Evolutionary conservation across 2,888 invertebrate genomes (phyloP), one percentile per base, ranked within the genome.

Genomic region (Cryptocephalus moraei): DNA sequence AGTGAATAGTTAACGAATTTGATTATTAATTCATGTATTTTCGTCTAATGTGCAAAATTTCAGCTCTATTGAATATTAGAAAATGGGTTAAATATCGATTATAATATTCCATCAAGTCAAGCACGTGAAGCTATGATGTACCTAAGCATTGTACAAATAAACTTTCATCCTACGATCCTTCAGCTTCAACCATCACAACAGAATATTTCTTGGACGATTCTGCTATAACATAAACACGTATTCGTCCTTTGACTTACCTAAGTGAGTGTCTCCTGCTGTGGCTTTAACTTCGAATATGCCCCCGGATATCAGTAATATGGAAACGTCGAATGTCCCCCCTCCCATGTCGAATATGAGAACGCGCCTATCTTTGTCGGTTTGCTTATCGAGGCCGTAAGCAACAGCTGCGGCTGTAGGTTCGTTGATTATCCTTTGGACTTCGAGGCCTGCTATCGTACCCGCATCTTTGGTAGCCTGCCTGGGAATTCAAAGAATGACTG

Each of bases 281-380:
- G 78, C 64, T 56, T 72, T 72, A 9, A 79, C 79, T 62, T 82
- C 81, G 64, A 82, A 82, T 31, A 71, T 67, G 9, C 82, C 82
- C 56, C 81, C 80, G 58, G 80, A 80, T 60, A 84, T 81, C 46
- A 79, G 77, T 48, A 84, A 67, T 52, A 84, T 75, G 31, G 83
- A 84, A 9, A 84, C 84, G 70, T 85, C 83, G 66, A 85, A 84
- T 32, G 82, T 82, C 33, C 79, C 81, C 54, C 81, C 78, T 6
- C 73, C 73, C 62, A 73, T 63, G 55, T 73, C 73, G 52, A 69
- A 73, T 46, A 73, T 71, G 38, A 73, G 56, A 4, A 73, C 69
- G 54, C 69, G 62, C 44, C 65, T 60, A 46, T 73, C 72, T 2
- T 66, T 71, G 39, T 57, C 55, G 39, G 43, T 58, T 60, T 71